Conservation (phyloP, 2,113 vertebrate genomes). For the Uria lomvia region DNA sequence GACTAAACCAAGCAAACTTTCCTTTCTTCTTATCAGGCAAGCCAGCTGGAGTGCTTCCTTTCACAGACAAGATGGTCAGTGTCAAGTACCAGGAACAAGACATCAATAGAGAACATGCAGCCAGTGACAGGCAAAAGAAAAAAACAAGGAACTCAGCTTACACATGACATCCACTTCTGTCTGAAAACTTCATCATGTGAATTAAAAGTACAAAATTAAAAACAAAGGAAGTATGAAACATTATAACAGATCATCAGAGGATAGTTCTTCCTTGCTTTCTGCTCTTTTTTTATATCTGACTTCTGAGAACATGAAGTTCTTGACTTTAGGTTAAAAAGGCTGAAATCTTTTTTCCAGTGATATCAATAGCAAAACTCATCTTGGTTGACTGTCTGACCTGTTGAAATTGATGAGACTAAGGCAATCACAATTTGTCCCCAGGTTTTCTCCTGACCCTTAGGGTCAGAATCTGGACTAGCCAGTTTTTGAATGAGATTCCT, state of each 20-base stretch:
- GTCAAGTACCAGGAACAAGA: constrained; percentile 77
- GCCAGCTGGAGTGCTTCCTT: constrained; percentile 75
- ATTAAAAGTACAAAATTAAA: constrained; percentile 39
- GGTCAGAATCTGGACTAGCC: not conserved
- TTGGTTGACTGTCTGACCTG: not conserved
- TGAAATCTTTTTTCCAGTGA: not conserved
- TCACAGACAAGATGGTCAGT: constrained; percentile 76
- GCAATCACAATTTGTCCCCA: not conserved
- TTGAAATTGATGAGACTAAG: not conserved
- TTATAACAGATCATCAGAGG: not conserved
- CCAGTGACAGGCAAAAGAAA: constrained; percentile 72
- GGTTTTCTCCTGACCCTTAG: not conserved
- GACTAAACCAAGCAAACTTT: constrained; percentile 84
- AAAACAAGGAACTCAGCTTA: constrained; percentile 72
- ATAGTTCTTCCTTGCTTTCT: not conserved
- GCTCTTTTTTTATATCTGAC: not conserved
- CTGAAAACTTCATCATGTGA: constrained; percentile 54
- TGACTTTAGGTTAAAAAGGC: not conserved
- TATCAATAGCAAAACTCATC: not conserved
- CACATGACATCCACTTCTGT: constrained; percentile 47
- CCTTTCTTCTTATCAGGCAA: constrained; percentile 83
- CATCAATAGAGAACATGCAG: constrained; percentile 76
- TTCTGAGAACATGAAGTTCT: not conserved
- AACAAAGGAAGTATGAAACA: constrained; percentile 14
- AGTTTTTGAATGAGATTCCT: not conserved